Evolutionary conservation across 2,888 invertebrate species (phyloP), one percentile per base, ranked within the genome.

Genomic region (Perdita meconis): DNA sequence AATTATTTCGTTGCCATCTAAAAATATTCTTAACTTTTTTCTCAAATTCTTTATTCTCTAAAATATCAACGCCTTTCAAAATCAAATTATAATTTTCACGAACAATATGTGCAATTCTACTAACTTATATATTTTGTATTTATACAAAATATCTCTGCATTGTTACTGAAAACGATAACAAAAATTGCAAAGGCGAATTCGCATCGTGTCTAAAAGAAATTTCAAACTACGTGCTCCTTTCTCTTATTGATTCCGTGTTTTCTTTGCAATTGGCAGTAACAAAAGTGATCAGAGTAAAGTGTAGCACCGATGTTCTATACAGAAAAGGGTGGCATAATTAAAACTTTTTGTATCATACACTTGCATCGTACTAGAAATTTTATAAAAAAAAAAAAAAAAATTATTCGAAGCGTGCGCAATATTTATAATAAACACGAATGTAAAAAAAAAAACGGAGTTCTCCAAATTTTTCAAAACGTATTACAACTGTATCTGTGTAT

Each of bases 11-110:
- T 85, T 83, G 78, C 61, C 71, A 79, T 83, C 74, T 80, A 85
- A 84, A 85, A 84, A 84, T 85, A 84, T 85, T 71, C 76, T 76
- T 85, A 84, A 85, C 72, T 85, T 78, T 79, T 55, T 69, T 74
- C 10, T 2, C 74, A 73, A 70, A 73, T 63, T 67, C 38, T 70
- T 82, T 82, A 77, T 72, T 63, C 68, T 51, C 72, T 85, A 80
- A 78, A 78, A 78, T 80, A 83, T 78, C 67, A 72, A 79, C 76
- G 65, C 68, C 51, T 70, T 60, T 64, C 51, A 86, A 71, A n/a
- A 75, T 69, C 81, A 80, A 69, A 61, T 73, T 81, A 67, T 64
- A 72, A 78, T 47, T 75, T 76, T 79, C 44, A 66, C 53, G 68
- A 72, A 81, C 66, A 67, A 71, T 74, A 71, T 60, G 66, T 69